Percentiles rank a stretch among this genome's conserved stretches.
These are phyloP conservation scores for Heteromyza rotundicornis DNA, from an alignment of 2,888 invertebrate genomes.

Conservation along the genomic window DNA sequence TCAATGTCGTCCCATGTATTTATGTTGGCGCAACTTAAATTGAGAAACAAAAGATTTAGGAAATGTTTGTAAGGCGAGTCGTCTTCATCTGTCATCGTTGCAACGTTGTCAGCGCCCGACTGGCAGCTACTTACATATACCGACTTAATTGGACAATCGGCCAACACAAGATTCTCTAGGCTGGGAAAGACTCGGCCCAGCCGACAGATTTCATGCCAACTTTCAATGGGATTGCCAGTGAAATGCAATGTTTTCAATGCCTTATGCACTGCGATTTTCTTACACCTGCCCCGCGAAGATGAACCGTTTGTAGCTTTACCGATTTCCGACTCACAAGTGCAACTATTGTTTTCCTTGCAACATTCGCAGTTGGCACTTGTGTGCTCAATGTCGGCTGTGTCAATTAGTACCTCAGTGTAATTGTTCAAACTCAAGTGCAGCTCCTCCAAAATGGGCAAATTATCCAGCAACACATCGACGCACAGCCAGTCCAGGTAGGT, in stretches of 20 bases:
- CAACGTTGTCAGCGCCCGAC: slow-evolving; percentile 44
- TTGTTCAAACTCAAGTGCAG: slow-evolving; percentile 92
- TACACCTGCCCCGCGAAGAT: slow-evolving; percentile 34
- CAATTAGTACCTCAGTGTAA: slow-evolving; percentile 77
- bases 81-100: slow-evolving; percentile 65
- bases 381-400: slow-evolving; percentile 51
- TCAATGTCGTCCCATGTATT: slow-evolving; percentile 91
- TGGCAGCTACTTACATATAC: slow-evolving; percentile 30
- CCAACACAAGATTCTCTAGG: slow-evolving; percentile 83
- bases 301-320: slow-evolving; percentile 25
- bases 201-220: slow-evolving; percentile 84
- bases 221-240: slow-evolving; percentile 83
- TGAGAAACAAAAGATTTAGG: slow-evolving; percentile 72
- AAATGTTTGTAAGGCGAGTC: slow-evolving; percentile 66
- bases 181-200: slow-evolving; percentile 86
- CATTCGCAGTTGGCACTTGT: slow-evolving; percentile 17
- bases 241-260: slow-evolving; percentile 83
- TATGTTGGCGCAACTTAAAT: slow-evolving; percentile 83
- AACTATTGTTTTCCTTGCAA: not conserved
- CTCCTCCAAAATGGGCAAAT: slow-evolving; percentile 83
- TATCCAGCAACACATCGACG: slow-evolving; percentile 76
- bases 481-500: slow-evolving; percentile 87
- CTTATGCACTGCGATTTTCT: slow-evolving; percentile 66
- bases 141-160: slow-evolving; percentile 79
- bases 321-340: not conserved